Conservation (phyloP, 2,888 invertebrate species). For the Eupithecia subfuscata region DNA sequence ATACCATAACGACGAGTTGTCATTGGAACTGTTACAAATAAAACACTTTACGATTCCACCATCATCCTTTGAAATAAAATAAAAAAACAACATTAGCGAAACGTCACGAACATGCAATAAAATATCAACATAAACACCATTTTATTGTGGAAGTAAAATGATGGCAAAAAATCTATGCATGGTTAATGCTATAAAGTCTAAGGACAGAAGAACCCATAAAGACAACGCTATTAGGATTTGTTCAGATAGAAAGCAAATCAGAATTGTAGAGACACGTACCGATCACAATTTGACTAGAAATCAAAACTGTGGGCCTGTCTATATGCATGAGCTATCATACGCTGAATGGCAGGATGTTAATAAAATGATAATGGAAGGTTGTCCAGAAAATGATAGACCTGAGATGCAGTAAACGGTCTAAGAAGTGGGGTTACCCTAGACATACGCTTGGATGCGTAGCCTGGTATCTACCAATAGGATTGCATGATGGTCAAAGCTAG, state of each 20-base stretch:
- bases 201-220: slow-evolving; percentile 72
- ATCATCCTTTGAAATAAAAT: slow-evolving; percentile 71
- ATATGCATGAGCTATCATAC: background rate
- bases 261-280: background rate
- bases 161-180: slow-evolving; percentile 78
- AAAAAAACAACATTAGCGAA: slow-evolving; percentile 72
- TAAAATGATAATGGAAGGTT: background rate
- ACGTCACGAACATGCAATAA: slow-evolving; percentile 73
- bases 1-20: slow-evolving; percentile 3
- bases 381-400: background rate
- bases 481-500: background rate
- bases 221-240: slow-evolving; percentile 39
- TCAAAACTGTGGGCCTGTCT: background rate
- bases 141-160: slow-evolving; percentile 75
- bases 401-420: background rate
- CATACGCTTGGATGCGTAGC: background rate
- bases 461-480: slow-evolving; percentile 8
- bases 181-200: slow-evolving; percentile 70
- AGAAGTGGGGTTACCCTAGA: background rate
- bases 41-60: slow-evolving; percentile 35
- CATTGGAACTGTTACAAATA: slow-evolving; percentile 23
- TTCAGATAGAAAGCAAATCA: slow-evolving; percentile 39
- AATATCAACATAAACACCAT: slow-evolving; percentile 67
- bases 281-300: background rate
- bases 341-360: background rate